These are phyloP conservation scores for Dexiosoma caninum DNA, from an alignment of 2,888 invertebrate genomes.

Conservation along the genomic window DNA sequence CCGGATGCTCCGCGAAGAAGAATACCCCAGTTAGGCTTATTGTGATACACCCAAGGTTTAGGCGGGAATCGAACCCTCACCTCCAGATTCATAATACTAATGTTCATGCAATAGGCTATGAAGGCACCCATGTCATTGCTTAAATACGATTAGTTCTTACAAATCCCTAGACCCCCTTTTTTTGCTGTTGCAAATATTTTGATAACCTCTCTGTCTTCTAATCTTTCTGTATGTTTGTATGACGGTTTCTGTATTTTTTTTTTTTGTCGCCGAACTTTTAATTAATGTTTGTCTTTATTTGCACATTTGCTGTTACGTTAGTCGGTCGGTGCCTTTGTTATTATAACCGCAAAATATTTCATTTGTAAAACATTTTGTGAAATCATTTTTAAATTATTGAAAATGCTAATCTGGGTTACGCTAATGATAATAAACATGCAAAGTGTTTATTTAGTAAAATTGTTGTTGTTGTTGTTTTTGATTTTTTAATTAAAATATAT, in stretches of 20 bases:
- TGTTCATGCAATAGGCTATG: too few relatives aligned
- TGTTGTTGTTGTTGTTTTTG: background rate
- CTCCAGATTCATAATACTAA: too few relatives aligned
- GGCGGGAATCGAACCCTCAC: too few relatives aligned
- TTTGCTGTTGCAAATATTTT: background rate
- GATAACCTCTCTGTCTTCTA: background rate
- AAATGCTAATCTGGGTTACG: conserved; percentile 38
- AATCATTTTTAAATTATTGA: conserved; percentile 11
- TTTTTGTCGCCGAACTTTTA: conserved; percentile 18
- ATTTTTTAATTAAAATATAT: conserved; percentile 5
- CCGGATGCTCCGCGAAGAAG: too few relatives aligned
- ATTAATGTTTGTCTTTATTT: conserved; percentile 37
- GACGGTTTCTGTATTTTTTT: background rate
- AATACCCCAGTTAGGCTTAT: too few relatives aligned
- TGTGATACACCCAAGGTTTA: too few relatives aligned
- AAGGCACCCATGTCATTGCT: too few relatives aligned
- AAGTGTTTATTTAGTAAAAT: background rate
- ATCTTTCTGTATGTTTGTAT: background rate
- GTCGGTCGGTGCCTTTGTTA: background rate
- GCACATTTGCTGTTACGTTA: background rate
- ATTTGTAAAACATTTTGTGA: conserved; percentile 29
- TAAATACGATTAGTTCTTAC: too few relatives aligned
- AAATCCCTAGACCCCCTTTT: too few relatives aligned
- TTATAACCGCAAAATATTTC: conserved; percentile 33
- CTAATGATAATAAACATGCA: background rate